A percentile compares a stretch with the other conserved stretches of the same genome.
Evolutionary conservation across 2,113 vertebrate species (phyloP).

Genomic region (Piliocolobus tephrosceles): DNA sequence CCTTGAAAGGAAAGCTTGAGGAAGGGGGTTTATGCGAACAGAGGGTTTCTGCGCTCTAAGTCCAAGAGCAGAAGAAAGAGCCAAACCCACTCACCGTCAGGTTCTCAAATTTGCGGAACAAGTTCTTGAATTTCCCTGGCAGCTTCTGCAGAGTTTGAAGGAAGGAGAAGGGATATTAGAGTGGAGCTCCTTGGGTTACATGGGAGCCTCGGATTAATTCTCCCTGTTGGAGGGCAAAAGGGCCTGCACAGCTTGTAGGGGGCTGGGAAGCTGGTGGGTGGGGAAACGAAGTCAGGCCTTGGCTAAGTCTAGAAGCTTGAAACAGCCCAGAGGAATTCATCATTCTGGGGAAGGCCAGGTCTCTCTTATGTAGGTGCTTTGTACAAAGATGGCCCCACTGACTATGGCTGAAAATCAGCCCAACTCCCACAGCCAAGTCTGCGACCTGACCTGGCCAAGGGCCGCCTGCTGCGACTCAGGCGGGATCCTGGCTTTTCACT

Average conservation of each 20-base stretch:
- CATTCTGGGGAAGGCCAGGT: neutral
- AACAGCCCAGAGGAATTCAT: neutral
- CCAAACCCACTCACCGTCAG: slow-evolving; percentile 88
- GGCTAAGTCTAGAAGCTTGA: neutral
- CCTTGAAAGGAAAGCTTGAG: neutral
- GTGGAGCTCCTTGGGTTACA: slow-evolving; percentile 7
- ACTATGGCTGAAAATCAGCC: neutral
- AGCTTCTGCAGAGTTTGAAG: slow-evolving; percentile 88
- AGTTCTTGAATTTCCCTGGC: slow-evolving; percentile 97
- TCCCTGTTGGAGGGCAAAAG: neutral
- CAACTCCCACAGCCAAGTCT: neutral
- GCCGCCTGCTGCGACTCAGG: neutral
- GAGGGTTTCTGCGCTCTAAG: neutral
- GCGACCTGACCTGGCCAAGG: neutral
- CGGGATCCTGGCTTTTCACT: neutral
- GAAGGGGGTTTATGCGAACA: neutral
- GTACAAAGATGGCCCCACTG: neutral
- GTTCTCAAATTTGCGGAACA: slow-evolving; percentile 96
- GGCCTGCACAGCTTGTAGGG: neutral
- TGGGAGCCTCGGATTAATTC: neutral
- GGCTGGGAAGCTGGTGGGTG: neutral
- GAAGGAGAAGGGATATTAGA: neutral
- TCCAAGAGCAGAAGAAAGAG: neutral
- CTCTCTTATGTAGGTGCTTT: neutral
- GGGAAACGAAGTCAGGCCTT: neutral